A percentile compares a stretch with the other conserved stretches of the same genome.
Conservation (phyloP, 2,113 vertebrate genomes). For the Silurus glanis region DNA sequence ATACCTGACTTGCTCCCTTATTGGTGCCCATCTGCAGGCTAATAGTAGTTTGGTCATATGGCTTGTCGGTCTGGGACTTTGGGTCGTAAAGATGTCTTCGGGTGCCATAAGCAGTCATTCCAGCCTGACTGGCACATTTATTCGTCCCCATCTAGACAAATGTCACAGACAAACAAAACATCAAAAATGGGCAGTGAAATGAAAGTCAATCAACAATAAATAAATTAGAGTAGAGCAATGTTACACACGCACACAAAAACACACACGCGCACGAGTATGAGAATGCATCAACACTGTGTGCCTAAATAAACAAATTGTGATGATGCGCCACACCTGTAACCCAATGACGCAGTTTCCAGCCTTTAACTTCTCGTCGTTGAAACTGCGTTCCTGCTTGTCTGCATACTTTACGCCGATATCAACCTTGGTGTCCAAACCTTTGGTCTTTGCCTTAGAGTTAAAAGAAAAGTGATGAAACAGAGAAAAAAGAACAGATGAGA, state of each 20-base stretch:
- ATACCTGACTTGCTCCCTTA: conserved; percentile 86
- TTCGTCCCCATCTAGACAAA: conserved; percentile 83
- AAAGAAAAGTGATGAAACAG: neutral
- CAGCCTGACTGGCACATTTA: conserved; percentile 87
- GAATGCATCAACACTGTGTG: too few species aligned
- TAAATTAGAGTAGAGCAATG: neutral
- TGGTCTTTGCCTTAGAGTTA: conserved; percentile 80
- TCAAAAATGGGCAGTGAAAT: neutral
- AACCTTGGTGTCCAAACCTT: conserved; percentile 82
- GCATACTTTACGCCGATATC: conserved; percentile 87
- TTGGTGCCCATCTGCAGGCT: conserved; percentile 89
- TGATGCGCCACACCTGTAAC: conserved; percentile 72
- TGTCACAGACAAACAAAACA: neutral
- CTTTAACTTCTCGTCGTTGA: conserved; percentile 84
- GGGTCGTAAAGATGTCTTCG: conserved; percentile 86
- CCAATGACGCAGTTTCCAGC: conserved; percentile 88
- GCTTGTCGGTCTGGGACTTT: conserved; percentile 86
- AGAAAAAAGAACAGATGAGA: neutral
- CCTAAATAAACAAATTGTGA: neutral
- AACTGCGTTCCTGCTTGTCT: conserved; percentile 82
- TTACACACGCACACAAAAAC: neutral
- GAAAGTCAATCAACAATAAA: neutral
- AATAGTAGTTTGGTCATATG: conserved; percentile 87
- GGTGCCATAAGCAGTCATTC: conserved; percentile 88
- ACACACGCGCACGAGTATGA: neutral